These are phyloP conservation scores for Drosophila subsilvestris DNA, from an alignment of 2,888 invertebrate species.

Conservation along the genomic window DNA sequence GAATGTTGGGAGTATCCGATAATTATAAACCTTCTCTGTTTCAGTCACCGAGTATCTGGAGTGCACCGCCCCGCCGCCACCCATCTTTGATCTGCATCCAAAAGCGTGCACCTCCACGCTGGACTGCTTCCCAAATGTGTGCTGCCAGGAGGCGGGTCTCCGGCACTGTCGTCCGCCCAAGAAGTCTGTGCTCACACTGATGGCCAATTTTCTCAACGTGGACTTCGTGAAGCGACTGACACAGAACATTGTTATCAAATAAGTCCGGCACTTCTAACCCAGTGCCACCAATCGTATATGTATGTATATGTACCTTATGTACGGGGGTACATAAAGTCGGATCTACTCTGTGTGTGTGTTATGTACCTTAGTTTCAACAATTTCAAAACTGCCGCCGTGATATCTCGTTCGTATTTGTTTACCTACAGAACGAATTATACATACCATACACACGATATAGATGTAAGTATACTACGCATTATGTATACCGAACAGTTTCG, in stretches of 20 bases:
- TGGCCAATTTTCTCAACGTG: slow-evolving; percentile 85
- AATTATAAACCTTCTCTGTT: neutral
- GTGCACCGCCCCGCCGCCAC: slow-evolving; percentile 89
- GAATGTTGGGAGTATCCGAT: neutral
- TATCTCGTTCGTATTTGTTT: slow-evolving; percentile 45
- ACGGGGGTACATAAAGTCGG: neutral
- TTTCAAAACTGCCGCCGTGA: slow-evolving; percentile 44
- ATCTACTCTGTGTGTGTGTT: slow-evolving; percentile 8
- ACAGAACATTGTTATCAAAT: slow-evolving; percentile 83
- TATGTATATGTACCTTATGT: neutral
- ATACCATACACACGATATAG: slow-evolving; percentile 18
- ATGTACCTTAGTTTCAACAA: slow-evolving; percentile 9
- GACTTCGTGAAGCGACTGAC: slow-evolving; percentile 83
- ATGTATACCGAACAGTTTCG: slow-evolving; percentile 9
- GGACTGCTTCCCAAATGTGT: slow-evolving; percentile 92
- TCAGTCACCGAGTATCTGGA: slow-evolving; percentile 88
- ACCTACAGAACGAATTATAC: slow-evolving; percentile 32
- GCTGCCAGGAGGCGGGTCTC: slow-evolving; percentile 90
- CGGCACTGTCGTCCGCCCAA: slow-evolving; percentile 90
- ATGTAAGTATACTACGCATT: slow-evolving; percentile 28
- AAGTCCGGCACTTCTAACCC: slow-evolving; percentile 31
- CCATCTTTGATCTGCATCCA: slow-evolving; percentile 89
- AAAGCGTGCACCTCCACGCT: slow-evolving; percentile 88
- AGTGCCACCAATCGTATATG: neutral
- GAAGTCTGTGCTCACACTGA: slow-evolving; percentile 88